A percentile compares a stretch with the other conserved stretches of the same genome.
phyloP scores from a whole-genome alignment of 2,113 vertebrate genomes.

The Asarcornis scutulata region DNA sequence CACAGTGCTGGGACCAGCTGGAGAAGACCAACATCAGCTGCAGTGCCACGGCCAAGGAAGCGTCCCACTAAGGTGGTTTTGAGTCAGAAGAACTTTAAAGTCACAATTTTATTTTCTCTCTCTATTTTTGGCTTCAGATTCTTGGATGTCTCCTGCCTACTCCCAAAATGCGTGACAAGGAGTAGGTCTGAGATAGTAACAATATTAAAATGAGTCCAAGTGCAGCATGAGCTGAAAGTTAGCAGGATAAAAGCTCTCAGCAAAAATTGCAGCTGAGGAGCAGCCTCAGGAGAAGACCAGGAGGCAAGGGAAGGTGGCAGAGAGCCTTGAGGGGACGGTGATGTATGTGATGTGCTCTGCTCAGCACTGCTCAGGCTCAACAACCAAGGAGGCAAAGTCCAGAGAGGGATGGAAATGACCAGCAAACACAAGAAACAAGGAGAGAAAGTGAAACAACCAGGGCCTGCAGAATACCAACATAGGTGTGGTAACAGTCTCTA shows the following conservation, averaged over 20 bases:
- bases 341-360: neutral
- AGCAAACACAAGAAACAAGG: neutral
- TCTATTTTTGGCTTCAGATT: conserved; percentile 44
- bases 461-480: neutral
- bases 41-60: rapidly evolving
- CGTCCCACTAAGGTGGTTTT: neutral
- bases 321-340: neutral
- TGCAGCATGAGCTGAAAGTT: conserved; percentile 12
- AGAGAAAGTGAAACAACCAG: neutral
- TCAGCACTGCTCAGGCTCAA: neutral
- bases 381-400: neutral
- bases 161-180: conserved; percentile 34
- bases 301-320: neutral
- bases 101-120: neutral
- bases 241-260: neutral
- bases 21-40: rapidly evolving
- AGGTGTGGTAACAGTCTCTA: neutral
- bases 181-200: conserved; percentile 64
- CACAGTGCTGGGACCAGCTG: neutral
- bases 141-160: conserved; percentile 54
- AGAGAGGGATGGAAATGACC: neutral
- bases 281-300: neutral
- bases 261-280: neutral
- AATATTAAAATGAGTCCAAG: conserved; percentile 61
- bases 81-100: conserved; percentile 19